Percentiles rank a stretch among this genome's conserved stretches.
Evolutionary conservation across 2,888 invertebrate species (phyloP).

Genomic region (Drosophila melanosoma): DNA sequence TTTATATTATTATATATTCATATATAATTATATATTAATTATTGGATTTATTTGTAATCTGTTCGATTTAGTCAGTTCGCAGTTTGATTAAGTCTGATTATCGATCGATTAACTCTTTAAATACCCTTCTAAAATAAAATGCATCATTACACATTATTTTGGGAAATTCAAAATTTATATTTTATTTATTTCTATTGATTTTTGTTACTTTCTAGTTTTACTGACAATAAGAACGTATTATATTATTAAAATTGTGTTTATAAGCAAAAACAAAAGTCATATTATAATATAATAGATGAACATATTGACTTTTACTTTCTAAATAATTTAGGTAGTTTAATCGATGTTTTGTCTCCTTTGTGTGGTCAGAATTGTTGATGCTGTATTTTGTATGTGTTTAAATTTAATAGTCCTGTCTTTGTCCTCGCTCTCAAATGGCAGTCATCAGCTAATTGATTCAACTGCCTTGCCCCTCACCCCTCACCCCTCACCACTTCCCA

Average conservation of each 20-base stretch:
- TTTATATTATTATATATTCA: no score
- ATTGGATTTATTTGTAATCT: no score
- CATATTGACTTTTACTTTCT: neutral
- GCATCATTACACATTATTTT: neutral
- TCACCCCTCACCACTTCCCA: neutral
- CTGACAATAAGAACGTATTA: neutral
- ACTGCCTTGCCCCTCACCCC: constrained; percentile 1
- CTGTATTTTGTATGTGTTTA: neutral
- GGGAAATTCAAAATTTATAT: neutral
- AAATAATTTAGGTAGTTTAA: neutral
- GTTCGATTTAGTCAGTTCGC: neutral
- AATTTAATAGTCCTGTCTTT: neutral
- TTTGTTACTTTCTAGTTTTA: neutral
- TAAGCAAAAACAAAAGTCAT: neutral
- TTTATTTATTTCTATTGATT: neutral
- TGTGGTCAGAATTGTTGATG: neutral
- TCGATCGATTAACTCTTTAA: neutral
- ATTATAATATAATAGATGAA: neutral
- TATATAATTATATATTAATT: no score
- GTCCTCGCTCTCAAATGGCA: constrained; percentile 8
- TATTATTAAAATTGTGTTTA: neutral
- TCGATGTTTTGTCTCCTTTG: neutral
- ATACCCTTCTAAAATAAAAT: neutral
- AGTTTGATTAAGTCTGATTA: neutral
- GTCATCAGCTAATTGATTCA: constrained; percentile 67